phyloP scores from a whole-genome alignment of 53 echinoderm and acorn worm genomes.

The Mesocentrotus franciscanus region DNA sequence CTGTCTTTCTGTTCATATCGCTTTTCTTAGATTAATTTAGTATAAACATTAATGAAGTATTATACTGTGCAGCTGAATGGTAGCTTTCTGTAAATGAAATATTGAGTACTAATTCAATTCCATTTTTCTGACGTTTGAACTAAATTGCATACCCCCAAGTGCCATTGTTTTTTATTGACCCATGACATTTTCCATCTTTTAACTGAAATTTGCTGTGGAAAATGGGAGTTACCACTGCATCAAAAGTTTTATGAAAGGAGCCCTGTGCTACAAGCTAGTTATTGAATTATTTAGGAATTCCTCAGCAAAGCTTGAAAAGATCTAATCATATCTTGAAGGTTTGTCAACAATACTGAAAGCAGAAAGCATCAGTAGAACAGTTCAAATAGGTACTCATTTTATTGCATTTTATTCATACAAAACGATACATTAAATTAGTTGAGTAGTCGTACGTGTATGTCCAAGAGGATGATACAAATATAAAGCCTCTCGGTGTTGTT shows the following conservation, averaged over 20 bases:
- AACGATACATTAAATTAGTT: too few species aligned
- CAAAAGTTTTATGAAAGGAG: too few species aligned
- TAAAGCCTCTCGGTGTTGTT: too few species aligned
- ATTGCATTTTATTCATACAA: too few species aligned
- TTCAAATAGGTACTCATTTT: too few species aligned
- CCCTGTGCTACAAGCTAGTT: not conserved
- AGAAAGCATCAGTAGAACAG: not conserved
- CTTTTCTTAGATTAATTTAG: not conserved
- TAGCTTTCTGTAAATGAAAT: not conserved
- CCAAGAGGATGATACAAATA: too few species aligned
- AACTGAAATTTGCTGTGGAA: too few species aligned
- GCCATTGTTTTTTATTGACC: not conserved
- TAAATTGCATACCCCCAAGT: not conserved
- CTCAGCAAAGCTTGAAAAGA: not conserved
- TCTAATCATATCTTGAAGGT: not conserved
- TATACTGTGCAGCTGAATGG: conserved; percentile 26
- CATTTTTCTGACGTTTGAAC: not conserved
- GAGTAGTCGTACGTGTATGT: too few species aligned
- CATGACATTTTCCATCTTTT: not conserved
- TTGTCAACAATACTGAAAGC: not conserved
- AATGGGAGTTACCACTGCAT: too few species aligned
- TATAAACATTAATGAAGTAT: not conserved
- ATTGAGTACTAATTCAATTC: not conserved
- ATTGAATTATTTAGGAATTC: not conserved
- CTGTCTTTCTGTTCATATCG: not conserved